phyloP scores from a whole-genome alignment of 2,797 vertebrate species.

The Halcyon leucocephala region DNA sequence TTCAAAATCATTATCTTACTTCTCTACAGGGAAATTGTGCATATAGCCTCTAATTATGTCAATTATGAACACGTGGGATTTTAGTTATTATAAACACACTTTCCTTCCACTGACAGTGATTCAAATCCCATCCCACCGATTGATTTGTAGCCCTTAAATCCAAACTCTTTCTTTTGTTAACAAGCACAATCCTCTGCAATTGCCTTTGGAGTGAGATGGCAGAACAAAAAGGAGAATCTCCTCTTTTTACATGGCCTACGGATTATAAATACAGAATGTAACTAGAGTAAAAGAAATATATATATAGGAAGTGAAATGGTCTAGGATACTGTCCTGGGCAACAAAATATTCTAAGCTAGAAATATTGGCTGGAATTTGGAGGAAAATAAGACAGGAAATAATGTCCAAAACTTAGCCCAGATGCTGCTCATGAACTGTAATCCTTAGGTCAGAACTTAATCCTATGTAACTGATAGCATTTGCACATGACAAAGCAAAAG shows the following conservation, averaged over 20 bases:
- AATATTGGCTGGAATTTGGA: background rate
- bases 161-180: background rate
- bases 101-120: constrained; percentile 25
- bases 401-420: background rate
- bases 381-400: background rate
- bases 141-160: constrained; percentile 33
- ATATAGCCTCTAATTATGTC: constrained; percentile 60
- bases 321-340: background rate
- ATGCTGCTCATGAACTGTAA: background rate
- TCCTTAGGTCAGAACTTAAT: background rate
- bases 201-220: background rate
- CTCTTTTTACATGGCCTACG: background rate
- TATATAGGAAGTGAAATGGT: background rate
- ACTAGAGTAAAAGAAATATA: background rate
- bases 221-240: background rate
- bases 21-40: constrained; percentile 51
- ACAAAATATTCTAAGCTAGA: background rate
- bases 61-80: constrained; percentile 50
- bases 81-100: constrained; percentile 55
- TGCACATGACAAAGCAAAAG: background rate
- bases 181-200: background rate
- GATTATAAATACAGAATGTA: background rate
- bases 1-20: constrained; percentile 60
- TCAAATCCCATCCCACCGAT: background rate
- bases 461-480: background rate